Evolutionary conservation across 2,888 invertebrate genomes (phyloP).

Genomic region (Drosophila birchii): DNA sequence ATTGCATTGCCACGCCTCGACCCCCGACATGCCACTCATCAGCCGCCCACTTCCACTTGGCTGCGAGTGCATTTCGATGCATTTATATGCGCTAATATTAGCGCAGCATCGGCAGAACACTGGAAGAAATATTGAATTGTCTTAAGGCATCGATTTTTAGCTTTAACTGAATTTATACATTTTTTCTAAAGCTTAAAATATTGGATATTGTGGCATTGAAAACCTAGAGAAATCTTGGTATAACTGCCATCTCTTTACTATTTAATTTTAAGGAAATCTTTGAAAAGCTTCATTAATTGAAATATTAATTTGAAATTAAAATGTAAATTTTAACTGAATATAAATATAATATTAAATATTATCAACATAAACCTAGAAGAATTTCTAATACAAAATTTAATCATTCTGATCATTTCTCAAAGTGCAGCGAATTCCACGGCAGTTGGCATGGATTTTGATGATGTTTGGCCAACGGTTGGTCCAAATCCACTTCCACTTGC

Average conservation of each 20-base stretch:
- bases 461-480: constrained; percentile 72
- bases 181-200: neutral
- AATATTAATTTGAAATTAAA: too few species aligned
- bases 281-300: too few species aligned
- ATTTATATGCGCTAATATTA: constrained; percentile 79
- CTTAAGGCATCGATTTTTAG: neutral
- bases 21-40: neutral
- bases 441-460: constrained; percentile 67
- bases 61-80: constrained; percentile 68
- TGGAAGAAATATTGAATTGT: neutral
- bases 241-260: neutral
- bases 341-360: too few species aligned
- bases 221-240: neutral
- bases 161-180: neutral
- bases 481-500: constrained; percentile 25
- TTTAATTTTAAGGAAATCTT: neutral
- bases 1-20: constrained; percentile 38
- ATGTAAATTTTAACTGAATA: too few species aligned
- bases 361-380: too few species aligned
- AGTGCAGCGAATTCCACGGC: constrained; percentile 35
- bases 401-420: neutral
- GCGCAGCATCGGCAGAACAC: constrained; percentile 44
- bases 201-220: neutral
- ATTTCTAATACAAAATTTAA: too few species aligned
- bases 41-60: constrained; percentile 29